Base-by-base conservation (phyloP, 2,888 invertebrate species). In the Tinea pellionella region DNA sequence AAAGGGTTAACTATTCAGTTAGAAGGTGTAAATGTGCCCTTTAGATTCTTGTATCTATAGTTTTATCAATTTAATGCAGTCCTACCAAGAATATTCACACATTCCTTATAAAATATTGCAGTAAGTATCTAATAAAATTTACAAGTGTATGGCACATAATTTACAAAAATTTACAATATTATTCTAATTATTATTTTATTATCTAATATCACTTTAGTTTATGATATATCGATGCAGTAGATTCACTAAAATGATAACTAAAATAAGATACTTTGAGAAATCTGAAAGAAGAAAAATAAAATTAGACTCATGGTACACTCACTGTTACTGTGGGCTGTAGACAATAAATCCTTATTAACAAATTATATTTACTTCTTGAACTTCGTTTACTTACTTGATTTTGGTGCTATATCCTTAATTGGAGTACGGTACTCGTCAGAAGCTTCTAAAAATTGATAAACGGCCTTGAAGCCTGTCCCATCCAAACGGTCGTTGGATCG, bases 401-500 rank as follows among this genome's bases (percentile, higher is more conserved):
- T 71, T 68, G 71, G 68, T 72, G 80, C 78, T 62, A 71, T 74
- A 69, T 85, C 83, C 66, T 77, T 75, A 62, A 80, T 72, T 37
- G 85, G 80, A 60, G 81, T 75, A 69, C 76, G 74, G 68, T 87
- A 87, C 67, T 86, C 83, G 72, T 92, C 93, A 61, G 90, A 89
- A 69, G 92, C 91, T 79, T 92, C 91, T 72, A 92, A 78, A 81
- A 98, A 98, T 72, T 94, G 93, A 82, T 96, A 98, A 65, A 93
- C 92, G 9, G 97, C 98, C 72, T 95, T 94, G 81, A 99, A 99
- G 55, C 98, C 98, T 29, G 94, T 95, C 51, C 94, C 96, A 73
- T 99, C 98, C 67, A 96, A 92, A 65, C 96, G 90, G 76, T 96
- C 95, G 78, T 99, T 98, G 3, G 98, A 96, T 72, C 94, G 90